These are phyloP conservation scores for Agrochola litura DNA, from an alignment of 2,888 invertebrate genomes.

Conservation along the genomic window DNA sequence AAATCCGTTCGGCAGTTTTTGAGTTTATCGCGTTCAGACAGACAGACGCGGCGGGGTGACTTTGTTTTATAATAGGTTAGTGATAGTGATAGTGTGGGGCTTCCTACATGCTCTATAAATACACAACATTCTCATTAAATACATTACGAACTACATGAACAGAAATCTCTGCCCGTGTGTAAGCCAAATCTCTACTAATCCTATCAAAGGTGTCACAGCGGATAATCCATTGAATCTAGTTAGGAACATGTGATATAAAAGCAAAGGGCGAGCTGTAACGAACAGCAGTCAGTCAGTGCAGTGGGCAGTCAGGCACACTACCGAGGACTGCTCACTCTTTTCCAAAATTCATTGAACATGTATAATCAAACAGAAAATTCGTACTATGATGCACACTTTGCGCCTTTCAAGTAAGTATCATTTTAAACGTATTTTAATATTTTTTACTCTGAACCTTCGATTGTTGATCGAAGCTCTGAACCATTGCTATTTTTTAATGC, in stretches of 20 bases:
- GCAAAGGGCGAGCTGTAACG: slow-evolving; percentile 46
- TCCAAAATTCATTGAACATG: slow-evolving; percentile 74
- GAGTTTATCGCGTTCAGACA: neutral
- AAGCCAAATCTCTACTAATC: slow-evolving; percentile 83
- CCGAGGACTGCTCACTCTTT: slow-evolving; percentile 87
- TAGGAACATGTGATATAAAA: slow-evolving; percentile 84
- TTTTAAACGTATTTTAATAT: neutral
- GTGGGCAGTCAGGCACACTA: slow-evolving; percentile 80
- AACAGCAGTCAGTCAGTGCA: slow-evolving; percentile 88
- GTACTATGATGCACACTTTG: slow-evolving; percentile 83
- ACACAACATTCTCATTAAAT: slow-evolving; percentile 37
- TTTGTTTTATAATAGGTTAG: neutral
- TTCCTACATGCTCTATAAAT: slow-evolving; percentile 57
- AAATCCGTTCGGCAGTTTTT: too few species aligned
- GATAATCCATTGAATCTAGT: slow-evolving; percentile 86
- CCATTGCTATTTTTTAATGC: neutral
- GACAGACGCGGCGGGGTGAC: neutral
- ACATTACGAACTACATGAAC: slow-evolving; percentile 72
- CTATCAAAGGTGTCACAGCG: slow-evolving; percentile 82
- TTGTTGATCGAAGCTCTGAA: too few species aligned
- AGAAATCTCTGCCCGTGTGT: slow-evolving; percentile 82
- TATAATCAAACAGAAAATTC: slow-evolving; percentile 81
- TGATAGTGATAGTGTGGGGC: slow-evolving; percentile 53
- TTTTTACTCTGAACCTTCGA: neutral
- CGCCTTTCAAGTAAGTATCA: slow-evolving; percentile 82